Base-by-base conservation (phyloP, 2,797 vertebrate genomes). In the Rhinoraja longicauda region DNA sequence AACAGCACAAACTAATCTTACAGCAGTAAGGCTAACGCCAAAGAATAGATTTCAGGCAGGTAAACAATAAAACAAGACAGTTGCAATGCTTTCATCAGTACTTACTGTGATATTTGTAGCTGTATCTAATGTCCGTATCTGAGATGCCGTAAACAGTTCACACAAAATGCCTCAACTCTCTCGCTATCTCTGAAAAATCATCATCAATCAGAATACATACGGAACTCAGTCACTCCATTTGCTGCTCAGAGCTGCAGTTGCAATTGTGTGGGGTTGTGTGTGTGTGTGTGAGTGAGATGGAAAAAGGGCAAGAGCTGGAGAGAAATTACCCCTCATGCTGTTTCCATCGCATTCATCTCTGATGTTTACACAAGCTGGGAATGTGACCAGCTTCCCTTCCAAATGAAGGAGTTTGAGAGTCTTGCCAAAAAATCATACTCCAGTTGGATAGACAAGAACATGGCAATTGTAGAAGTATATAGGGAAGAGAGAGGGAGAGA, bases 301-400 rank as follows among this genome's bases (percentile, higher is more conserved):
- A 36, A 77, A 36, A 77, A 15, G 19, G 13, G 70, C n/a, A 57
- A 32, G 17, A 88, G n/a, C 84, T 88, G n/a, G 15, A 21, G 59
- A 32, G 8, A 36, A 67, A 88, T 21, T 67, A 86, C 62, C 84
- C n/a, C 62, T 21, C 67, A 67, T 32, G 62, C n/a, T 88, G 59
- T 67, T 88, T 88, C 84, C 84, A 88, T 67, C 67, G 59, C 84
- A 88, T 67, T 88, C 64, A 88, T 67, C 62, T 9, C 84, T 88
- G 32, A 88, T 88, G 84, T 88, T 88, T 88, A 88, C n/a, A 88
- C 17, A 67, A 62, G 62, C 84, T 19, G 62, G 62, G 84, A 88
- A 88, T 67, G 84, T 88, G 59, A 88, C 59, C 84, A 88, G 62
- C 84, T 88, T 88, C 59, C 62, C 62, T 64, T 88, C 62, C 59